phyloP scores from a whole-genome alignment of 1,140 invertebrate genomes.

The Leptopilina boulardi region DNA sequence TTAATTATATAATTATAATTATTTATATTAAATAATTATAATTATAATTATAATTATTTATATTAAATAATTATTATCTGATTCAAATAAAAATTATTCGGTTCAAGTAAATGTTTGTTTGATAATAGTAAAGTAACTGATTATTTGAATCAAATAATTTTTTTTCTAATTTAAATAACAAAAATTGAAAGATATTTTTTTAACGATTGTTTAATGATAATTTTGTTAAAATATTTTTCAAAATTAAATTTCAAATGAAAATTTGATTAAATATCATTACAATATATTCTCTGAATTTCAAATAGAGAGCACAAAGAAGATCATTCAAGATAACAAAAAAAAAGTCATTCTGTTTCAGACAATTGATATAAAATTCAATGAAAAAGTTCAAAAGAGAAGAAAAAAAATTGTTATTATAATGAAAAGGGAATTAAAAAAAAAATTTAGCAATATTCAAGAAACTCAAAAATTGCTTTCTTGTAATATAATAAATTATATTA shows the following conservation, averaged over 20 bases:
- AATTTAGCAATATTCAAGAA: not conserved
- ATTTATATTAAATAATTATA: too few species aligned
- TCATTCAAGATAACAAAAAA: not conserved
- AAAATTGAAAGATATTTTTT: too few species aligned
- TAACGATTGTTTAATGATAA: too few species aligned
- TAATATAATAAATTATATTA: not conserved
- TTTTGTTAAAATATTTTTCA: not conserved
- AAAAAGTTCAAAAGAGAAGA: not conserved
- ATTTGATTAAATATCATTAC: not conserved
- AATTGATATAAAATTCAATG: not conserved
- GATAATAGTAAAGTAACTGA: too few species aligned
- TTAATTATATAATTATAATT: too few species aligned
- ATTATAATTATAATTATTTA: too few species aligned
- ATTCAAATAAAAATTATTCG: too few species aligned
- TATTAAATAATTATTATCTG: too few species aligned
- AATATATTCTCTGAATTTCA: not conserved
- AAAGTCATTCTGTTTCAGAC: not conserved
- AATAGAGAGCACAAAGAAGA: not conserved
- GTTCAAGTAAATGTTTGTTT: too few species aligned
- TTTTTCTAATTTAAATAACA: too few species aligned
- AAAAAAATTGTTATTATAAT: not conserved
- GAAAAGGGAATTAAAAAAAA: not conserved
- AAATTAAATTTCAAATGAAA: not conserved
- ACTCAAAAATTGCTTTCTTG: not conserved
- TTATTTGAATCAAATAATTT: too few species aligned